Conservation (phyloP, 2,888 invertebrate genomes). For the Embidobia sp. region DNA sequence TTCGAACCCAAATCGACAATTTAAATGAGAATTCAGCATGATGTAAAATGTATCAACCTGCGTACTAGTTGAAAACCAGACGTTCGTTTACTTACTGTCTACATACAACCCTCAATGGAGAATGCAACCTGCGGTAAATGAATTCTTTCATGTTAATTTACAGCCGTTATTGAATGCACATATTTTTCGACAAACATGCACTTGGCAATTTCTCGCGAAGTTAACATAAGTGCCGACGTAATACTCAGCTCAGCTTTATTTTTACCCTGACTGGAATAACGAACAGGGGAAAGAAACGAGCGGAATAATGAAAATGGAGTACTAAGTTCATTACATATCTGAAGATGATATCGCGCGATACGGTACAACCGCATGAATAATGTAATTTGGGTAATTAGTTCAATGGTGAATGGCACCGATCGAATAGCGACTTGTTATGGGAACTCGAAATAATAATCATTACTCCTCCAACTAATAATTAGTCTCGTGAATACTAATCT, state of each 20-base stretch:
- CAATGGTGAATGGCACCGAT: slow-evolving; percentile 38
- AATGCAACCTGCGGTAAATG: no score
- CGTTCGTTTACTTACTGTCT: no score
- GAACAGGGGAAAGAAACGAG: slow-evolving; percentile 15
- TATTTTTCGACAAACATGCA: no score
- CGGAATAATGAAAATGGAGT: slow-evolving; percentile 35
- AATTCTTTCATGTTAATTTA: no score
- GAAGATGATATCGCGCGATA: slow-evolving; percentile 44
- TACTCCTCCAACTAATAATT: slow-evolving; percentile 28
- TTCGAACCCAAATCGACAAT: no score
- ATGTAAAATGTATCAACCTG: no score
- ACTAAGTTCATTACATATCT: slow-evolving; percentile 22
- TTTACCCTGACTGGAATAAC: slow-evolving; percentile 45
- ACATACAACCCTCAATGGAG: no score
- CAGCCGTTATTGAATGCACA: no score
- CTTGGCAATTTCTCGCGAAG: not conserved
- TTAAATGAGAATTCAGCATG: no score
- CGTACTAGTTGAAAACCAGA: no score
- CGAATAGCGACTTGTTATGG: slow-evolving; percentile 25
- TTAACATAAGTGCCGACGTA: slow-evolving; percentile 3
- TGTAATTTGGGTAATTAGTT: slow-evolving; percentile 52
- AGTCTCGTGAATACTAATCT: slow-evolving; percentile 20
- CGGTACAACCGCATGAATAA: slow-evolving; percentile 41
- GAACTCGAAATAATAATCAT: no score
- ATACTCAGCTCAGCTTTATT: slow-evolving; percentile 5